phyloP scores from a whole-genome alignment of 2,888 invertebrate species.

The Diadegma fenestrale region DNA sequence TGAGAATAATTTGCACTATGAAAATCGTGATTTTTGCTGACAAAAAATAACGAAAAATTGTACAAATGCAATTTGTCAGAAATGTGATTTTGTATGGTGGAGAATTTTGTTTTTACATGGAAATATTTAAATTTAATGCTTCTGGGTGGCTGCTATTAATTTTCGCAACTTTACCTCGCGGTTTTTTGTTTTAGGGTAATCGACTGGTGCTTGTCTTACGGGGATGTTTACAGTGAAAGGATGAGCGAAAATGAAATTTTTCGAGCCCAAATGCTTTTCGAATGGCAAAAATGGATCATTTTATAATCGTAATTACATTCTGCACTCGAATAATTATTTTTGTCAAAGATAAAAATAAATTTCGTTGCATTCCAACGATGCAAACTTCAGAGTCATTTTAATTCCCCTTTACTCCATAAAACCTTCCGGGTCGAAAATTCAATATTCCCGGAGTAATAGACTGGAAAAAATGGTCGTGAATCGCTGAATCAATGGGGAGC shows the following conservation, averaged over 20 bases:
- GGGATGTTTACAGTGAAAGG: slow-evolving; percentile 69
- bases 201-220: neutral
- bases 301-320: no score
- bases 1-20: neutral
- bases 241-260: no score
- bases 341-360: no score
- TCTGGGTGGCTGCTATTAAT: neutral
- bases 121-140: neutral
- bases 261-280: no score
- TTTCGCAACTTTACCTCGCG: neutral
- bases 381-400: no score
- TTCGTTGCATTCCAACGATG: no score
- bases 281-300: no score
- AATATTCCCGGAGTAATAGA: neutral
- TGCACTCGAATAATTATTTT: no score
- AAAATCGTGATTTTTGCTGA: neutral
- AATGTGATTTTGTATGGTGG: no score
- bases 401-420: neutral
- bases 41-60: neutral
- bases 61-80: neutral
- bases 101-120: neutral
- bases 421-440: neutral
- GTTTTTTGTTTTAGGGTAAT: neutral
- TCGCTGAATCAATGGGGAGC: neutral
- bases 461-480: neutral